These are phyloP conservation scores for Eospalax fontanierii DNA, from an alignment of 2,797 vertebrate species.

Conservation along the genomic window DNA sequence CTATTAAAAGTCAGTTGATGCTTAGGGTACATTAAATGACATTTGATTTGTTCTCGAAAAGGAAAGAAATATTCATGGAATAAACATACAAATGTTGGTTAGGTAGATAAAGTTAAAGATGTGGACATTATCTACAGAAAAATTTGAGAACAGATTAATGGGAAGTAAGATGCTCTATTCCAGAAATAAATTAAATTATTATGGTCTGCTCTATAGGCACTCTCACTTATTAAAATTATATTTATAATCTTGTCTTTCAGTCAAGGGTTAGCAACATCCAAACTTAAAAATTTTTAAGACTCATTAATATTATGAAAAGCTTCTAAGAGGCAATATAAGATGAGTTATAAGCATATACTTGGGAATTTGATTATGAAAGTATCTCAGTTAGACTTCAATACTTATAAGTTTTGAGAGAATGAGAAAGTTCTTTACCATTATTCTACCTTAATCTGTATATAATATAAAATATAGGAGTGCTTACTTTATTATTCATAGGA, in stretches of 20 bases:
- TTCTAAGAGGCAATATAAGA: background rate
- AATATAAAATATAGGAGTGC: background rate
- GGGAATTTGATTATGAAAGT: background rate
- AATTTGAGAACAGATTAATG: slow-evolving; percentile 10
- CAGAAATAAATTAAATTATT: slow-evolving; percentile 5
- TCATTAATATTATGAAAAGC: background rate
- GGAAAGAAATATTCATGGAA: background rate
- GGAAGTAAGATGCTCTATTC: background rate
- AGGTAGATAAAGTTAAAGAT: background rate
- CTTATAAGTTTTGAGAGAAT: background rate
- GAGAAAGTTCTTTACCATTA: background rate
- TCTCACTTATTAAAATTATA: slow-evolving; percentile 15
- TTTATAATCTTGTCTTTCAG: slow-evolving; percentile 22
- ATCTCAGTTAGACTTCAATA: background rate
- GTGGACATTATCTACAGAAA: slow-evolving; percentile 2
- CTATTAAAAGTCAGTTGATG: background rate
- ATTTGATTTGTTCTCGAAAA: background rate
- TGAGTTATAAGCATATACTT: background rate
- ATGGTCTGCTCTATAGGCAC: background rate
- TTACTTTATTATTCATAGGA: background rate
- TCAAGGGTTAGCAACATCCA: slow-evolving; percentile 13
- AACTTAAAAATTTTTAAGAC: background rate
- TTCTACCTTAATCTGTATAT: background rate
- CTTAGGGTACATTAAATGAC: slow-evolving; percentile 9
- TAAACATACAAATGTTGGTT: slow-evolving; percentile 22